Evolutionary conservation across 2,888 invertebrate species (phyloP).

Genomic region (Acleris holmiana): DNA sequence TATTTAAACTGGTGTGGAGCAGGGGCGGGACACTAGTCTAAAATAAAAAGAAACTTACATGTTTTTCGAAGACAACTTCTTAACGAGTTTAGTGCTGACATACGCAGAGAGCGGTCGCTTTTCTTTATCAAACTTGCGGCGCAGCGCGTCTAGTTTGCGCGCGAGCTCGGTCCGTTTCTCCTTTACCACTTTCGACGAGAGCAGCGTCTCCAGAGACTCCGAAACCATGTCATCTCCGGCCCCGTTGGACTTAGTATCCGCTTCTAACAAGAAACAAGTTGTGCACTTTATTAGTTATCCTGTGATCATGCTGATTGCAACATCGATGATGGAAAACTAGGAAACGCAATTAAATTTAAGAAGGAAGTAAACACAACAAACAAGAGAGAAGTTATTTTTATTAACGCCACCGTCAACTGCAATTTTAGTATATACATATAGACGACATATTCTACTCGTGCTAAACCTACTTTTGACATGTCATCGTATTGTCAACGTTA

Average conservation of each 20-base stretch:
- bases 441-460: no score
- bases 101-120: slow-evolving; percentile 87
- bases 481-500: no score
- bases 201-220: slow-evolving; percentile 91
- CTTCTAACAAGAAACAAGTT: slow-evolving; percentile 5
- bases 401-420: no score
- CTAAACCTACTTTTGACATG: no score
- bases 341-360: no score
- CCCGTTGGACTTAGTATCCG: slow-evolving; percentile 52
- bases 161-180: slow-evolving; percentile 94
- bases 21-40: not conserved
- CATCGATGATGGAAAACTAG: no score
- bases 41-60: slow-evolving; percentile 84
- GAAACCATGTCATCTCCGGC: slow-evolving; percentile 87
- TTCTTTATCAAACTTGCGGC: slow-evolving; percentile 93
- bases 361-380: no score
- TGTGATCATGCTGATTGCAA: no score
- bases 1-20: no score
- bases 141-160: slow-evolving; percentile 92
- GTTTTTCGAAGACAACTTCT: slow-evolving; percentile 90
- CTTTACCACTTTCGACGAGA: slow-evolving; percentile 91
- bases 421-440: no score
- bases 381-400: no score
- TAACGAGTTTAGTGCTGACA: slow-evolving; percentile 89
- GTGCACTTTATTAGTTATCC: no score